phyloP scores from a whole-genome alignment of 1,140 invertebrate genomes.

The Nephotettix cincticeps region DNA sequence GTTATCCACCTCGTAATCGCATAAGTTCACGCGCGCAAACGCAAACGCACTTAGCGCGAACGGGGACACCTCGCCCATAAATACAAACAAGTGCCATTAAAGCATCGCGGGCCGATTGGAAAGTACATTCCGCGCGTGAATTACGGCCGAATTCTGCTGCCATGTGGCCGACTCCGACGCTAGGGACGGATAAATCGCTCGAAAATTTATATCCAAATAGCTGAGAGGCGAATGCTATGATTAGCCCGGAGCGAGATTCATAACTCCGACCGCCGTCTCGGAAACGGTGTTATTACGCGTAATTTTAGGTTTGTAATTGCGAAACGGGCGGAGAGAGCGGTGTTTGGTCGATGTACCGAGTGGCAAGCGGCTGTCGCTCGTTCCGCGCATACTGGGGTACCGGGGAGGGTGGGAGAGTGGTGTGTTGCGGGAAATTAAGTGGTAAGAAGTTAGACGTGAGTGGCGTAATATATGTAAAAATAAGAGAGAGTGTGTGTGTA shows the following conservation, averaged over 20 bases:
- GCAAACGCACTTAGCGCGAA: neutral
- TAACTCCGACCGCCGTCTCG: neutral
- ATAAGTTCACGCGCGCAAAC: neutral
- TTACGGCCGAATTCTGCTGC: neutral
- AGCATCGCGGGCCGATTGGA: conserved; percentile 1
- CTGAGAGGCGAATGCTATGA: conserved; percentile 13
- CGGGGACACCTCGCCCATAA: conserved; percentile 1
- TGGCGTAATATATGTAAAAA: too few species aligned
- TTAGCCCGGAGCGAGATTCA: conserved; percentile 13
- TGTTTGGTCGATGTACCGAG: too few species aligned
- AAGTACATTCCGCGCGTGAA: conserved; percentile 11
- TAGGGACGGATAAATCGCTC: conserved; percentile 1
- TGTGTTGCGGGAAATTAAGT: too few species aligned
- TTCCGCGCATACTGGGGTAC: too few species aligned
- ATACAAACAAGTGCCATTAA: conserved; percentile 19
- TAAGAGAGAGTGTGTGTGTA: too few species aligned
- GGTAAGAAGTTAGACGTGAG: too few species aligned
- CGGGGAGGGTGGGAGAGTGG: too few species aligned
- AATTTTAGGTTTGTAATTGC: conserved; percentile 22
- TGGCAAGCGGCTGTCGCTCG: too few species aligned
- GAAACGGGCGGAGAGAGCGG: neutral
- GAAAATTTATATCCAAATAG: conserved; percentile 22
- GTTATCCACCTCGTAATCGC: conserved; percentile 1
- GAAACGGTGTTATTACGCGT: conserved; percentile 17
- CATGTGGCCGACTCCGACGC: neutral